Evolutionary conservation across 2,797 vertebrate species (phyloP), one percentile per base, ranked within the genome.

Genomic region (Phyllotis vaccarum): DNA sequence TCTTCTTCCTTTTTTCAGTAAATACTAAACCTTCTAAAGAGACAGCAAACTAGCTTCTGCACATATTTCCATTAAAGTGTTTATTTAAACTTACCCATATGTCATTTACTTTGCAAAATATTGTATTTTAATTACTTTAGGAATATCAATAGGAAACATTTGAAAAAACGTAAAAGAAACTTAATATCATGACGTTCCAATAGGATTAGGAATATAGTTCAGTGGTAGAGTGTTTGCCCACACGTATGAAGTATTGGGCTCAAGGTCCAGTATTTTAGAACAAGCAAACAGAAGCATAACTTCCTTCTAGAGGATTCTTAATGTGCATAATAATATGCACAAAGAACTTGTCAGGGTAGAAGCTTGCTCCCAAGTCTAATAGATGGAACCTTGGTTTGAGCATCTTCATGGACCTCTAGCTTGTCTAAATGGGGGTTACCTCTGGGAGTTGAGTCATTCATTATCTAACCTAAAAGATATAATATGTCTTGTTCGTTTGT

Each of bases 91-190:
- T 78, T 66, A 12, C 29, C 64, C 40, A 31, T 64, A 3, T 54
- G 19, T 49, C 37, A 68, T 66, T 80, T 66, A 91, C 93, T 91
- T 70, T 93, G 68, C 16, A 88, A 93, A 91, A 95, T 29, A 49
- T 82, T 43, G 93, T 68, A 40, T 86, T 88, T 90, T 86, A 74
- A 82, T 89, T 91, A 86, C 87, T 88, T 95, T 80, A 1, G 66
- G 49, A 78, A 40, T 81, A 5, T 31, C 22, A 86, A 68, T 40
- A 68, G 58, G 89, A 87, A 94, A 91, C 31, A 46, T 95, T 70
- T 70, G 16, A 31, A 95, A 86, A 40, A 9, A 81, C 60, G n/a
- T 29, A 60, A 60, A 58, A 40, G 54, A 40, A 82, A 82, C 14
- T 24, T 82, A 29, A 31, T 82, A 46, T 6, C 3, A 62, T 46